A percentile compares a stretch with the other conserved stretches of the same genome.
phyloP scores from a whole-genome alignment of 2,888 invertebrate genomes.

The Troides oblongomaculatus region DNA sequence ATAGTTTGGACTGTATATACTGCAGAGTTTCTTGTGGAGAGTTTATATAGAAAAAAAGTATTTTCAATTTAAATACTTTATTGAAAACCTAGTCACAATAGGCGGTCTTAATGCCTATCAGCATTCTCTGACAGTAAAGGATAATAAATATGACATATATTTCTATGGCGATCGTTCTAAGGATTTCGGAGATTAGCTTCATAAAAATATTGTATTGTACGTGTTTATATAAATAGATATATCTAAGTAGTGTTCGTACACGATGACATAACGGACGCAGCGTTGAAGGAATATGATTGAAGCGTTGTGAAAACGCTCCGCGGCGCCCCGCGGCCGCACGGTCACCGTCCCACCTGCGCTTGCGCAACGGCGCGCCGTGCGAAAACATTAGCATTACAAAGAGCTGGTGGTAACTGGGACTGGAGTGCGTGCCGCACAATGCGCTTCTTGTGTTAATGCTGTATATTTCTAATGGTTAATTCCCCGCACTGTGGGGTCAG shows the following conservation, averaged over 20 bases:
- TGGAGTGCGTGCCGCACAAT: constrained; percentile 30
- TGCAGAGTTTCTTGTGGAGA: no score
- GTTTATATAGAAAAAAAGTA: no score
- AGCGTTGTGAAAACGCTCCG: constrained; percentile 35
- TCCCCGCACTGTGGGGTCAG: not conserved
- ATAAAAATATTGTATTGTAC: no score
- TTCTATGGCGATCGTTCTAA: no score
- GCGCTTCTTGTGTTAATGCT: constrained; percentile 22
- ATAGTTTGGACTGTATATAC: no score
- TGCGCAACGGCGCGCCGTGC: constrained; percentile 37
- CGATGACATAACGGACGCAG: constrained; percentile 9
- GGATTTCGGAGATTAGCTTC: no score
- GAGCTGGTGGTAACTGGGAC: constrained; percentile 30
- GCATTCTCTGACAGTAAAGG: no score
- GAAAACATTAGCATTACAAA: constrained; percentile 42
- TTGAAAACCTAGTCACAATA: no score
- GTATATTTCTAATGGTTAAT: constrained; percentile 14
- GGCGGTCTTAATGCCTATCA: no score
- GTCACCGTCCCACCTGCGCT: constrained; percentile 30
- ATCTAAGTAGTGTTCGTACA: not conserved
- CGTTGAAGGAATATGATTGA: constrained; percentile 13
- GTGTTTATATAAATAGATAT: no score
- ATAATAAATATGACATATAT: no score
- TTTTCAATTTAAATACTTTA: no score
- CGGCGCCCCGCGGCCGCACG: constrained; percentile 28